These are phyloP conservation scores for Smutsia gigantea DNA, from an alignment of 2,797 vertebrate species.

Conservation along the genomic window DNA sequence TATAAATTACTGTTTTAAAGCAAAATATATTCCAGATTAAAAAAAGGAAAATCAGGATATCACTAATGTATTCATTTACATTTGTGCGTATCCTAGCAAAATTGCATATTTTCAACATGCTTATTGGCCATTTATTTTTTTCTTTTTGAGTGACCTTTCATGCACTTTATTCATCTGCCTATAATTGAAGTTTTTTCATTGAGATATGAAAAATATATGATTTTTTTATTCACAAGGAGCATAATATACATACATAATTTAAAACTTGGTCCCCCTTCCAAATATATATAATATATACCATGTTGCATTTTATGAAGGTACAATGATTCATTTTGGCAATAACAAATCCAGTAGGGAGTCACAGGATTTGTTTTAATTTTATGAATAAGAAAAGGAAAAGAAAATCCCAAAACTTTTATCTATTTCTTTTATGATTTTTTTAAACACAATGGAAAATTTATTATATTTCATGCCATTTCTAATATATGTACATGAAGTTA, in stretches of 20 bases:
- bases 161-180: not conserved
- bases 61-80: not conserved
- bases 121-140: not conserved
- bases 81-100: not conserved
- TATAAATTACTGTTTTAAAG: not conserved
- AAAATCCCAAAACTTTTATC: not conserved
- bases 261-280: not conserved
- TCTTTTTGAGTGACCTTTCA: not conserved
- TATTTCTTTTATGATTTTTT: too few relatives aligned
- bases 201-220: not conserved
- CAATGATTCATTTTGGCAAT: not conserved
- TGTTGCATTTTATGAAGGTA: not conserved
- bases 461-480: too few relatives aligned
- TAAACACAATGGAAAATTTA: too few relatives aligned
- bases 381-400: not conserved
- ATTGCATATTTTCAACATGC: not conserved
- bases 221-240: not conserved
- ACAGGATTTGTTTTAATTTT: not conserved
- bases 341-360: not conserved
- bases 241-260: not conserved
- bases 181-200: not conserved
- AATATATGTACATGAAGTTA: too few relatives aligned
- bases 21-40: not conserved
- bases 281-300: not conserved
- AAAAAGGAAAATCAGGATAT: not conserved